Base-by-base conservation (phyloP, 2,888 invertebrate genomes). In the Alcis repandata region DNA sequence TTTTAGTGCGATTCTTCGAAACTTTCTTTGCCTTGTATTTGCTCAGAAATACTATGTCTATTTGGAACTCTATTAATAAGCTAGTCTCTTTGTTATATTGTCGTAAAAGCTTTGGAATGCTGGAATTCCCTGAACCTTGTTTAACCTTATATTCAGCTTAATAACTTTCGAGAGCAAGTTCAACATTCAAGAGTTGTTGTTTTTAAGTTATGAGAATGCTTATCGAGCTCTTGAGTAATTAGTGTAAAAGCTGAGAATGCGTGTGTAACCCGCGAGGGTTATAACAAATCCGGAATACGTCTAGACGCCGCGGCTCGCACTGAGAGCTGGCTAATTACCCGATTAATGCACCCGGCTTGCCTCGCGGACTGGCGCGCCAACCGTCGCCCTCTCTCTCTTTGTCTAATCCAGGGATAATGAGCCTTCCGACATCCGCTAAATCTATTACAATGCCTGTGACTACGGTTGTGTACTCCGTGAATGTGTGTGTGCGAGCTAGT, bases 231-330 rank as follows among this genome's bases (percentile, higher is more conserved):
- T 54, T 53, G 53, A 58, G 48, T 53, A 70, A 76, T 71, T 61
- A 69, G 66, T 61, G 62, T 73, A 69, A 76, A 73, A 79, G 70
- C 77, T 71, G 60, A 70, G 66, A 73, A 73, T 73, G 69, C 71
- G 66, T 67, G 66, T 63, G 63, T 75, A 74, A 76, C 77, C 73
- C 69, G 53, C 67, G 63, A 63, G 71, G 73, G 68, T 74, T 65
- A 67, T 59, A 76, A 79, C 79, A 78, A 82, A 79, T 76, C 80
- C 79, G 80, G 82, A 84, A 79, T 78, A 77, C 69, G 86, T 87
- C 88, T 86, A 88, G 88, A 87, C 87, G 75, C 66, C 69, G 74
- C 77, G 76, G 77, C 72, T 78, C 70, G 76, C 74, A 73, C 79
- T 75, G 74, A 77, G 80, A 79, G 69, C 63, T 69, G 67, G 66